These are phyloP conservation scores for Lobophora halterata DNA, from an alignment of 2,888 invertebrate genomes.

Conservation along the genomic window DNA sequence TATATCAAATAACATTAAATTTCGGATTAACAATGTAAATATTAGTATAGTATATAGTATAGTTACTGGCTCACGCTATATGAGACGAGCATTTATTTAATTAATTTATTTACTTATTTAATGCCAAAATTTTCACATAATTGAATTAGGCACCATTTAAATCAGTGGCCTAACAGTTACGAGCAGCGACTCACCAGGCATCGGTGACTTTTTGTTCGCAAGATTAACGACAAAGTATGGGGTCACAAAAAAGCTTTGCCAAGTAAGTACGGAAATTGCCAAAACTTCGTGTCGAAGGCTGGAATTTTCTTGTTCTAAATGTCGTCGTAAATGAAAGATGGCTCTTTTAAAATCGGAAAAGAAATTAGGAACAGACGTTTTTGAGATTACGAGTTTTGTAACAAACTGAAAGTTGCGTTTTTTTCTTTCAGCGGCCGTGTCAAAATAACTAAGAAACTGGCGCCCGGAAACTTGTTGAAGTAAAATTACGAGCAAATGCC, in stretches of 20 bases:
- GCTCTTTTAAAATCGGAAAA: constrained; percentile 77
- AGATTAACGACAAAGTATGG: constrained; percentile 77
- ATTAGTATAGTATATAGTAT: no score
- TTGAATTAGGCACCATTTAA: constrained; percentile 59
- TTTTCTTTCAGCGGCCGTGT: constrained; percentile 24
- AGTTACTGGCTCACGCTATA: no score
- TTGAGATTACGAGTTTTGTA: constrained; percentile 73
- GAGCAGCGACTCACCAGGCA: constrained; percentile 60
- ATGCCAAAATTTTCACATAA: no score
- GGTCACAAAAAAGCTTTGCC: constrained; percentile 73
- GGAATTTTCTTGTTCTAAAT: constrained; percentile 78
- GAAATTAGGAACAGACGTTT: constrained; percentile 79
- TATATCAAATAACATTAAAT: no score
- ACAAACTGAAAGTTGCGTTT: constrained; percentile 56
- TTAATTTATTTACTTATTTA: no score
- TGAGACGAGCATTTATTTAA: no score
- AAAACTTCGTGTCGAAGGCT: constrained; percentile 76
- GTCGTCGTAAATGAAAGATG: constrained; percentile 79
- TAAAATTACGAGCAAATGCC: constrained; percentile 7
- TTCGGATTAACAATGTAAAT: no score
- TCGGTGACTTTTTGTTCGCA: constrained; percentile 71
- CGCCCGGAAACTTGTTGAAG: constrained; percentile 18
- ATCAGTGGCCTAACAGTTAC: constrained; percentile 61
- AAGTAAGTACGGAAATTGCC: constrained; percentile 77
- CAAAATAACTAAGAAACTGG: constrained; percentile 17